phyloP scores from a whole-genome alignment of 1,140 invertebrate genomes.

The Sycobia sp. region DNA sequence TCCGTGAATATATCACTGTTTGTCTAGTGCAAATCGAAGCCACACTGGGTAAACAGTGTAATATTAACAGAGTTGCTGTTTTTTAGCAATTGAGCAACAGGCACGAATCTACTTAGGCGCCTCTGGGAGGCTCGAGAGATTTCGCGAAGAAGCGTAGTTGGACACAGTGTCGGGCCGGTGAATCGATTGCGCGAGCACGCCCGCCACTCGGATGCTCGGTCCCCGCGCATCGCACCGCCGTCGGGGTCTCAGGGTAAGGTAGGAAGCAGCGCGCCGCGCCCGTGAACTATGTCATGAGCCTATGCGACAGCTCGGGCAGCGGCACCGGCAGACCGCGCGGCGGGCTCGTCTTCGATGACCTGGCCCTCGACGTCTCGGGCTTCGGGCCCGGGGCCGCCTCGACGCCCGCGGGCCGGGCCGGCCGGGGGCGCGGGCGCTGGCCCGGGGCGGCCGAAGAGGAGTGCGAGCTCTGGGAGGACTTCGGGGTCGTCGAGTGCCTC shows the following conservation, averaged over 20 bases:
- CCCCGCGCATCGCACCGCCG: too few species aligned
- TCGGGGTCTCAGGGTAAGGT: too few species aligned
- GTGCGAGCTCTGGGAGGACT: conserved; percentile 52
- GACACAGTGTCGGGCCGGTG: not conserved
- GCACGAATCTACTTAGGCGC: too few species aligned
- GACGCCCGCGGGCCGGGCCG: not conserved
- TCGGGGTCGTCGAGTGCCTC: conserved; percentile 55
- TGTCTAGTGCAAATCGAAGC: too few species aligned
- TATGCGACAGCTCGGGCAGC: conserved; percentile 25
- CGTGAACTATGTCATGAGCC: conserved; percentile 41
- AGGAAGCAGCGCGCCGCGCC: too few species aligned
- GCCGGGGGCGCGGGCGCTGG: not conserved
- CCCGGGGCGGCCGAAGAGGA: not conserved
- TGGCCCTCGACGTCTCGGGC: conserved; percentile 53
- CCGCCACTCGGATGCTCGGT: too few species aligned
- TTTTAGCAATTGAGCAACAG: too few species aligned
- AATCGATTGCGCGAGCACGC: too few species aligned
- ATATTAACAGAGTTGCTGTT: too few species aligned
- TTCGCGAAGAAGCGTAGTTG: not conserved
- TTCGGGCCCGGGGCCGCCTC: conserved; percentile 16
- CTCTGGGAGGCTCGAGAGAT: too few species aligned
- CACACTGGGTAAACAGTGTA: too few species aligned
- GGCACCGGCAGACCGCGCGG: conserved; percentile 24
- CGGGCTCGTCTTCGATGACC: conserved; percentile 38
- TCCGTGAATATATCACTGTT: too few species aligned